phyloP scores from a whole-genome alignment of 2,888 invertebrate species.

The Heliothis peltigera region DNA sequence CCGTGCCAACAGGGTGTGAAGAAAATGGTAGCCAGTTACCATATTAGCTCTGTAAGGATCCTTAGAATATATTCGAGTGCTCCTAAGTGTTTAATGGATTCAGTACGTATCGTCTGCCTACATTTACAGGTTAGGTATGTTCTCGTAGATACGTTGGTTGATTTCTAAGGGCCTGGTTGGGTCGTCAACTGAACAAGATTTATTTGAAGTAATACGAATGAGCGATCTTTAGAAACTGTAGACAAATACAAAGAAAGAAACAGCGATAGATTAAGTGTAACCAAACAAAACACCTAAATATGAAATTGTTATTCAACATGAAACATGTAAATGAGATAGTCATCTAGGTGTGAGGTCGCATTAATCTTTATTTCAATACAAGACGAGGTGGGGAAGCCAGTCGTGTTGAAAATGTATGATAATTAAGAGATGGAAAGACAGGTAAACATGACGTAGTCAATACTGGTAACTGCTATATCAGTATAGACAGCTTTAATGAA shows the following conservation, averaged over 20 bases:
- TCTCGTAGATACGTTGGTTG: too few relatives aligned
- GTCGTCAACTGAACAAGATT: not conserved
- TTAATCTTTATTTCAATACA: slow-evolving; percentile 23
- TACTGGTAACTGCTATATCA: not conserved
- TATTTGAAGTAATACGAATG: not conserved
- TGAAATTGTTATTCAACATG: slow-evolving; percentile 15
- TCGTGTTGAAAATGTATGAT: slow-evolving; percentile 51
- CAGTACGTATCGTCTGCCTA: not conserved
- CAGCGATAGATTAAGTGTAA: not conserved
- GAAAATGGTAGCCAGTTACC: not conserved
- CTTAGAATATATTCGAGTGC: not conserved
- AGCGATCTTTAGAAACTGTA: not conserved
- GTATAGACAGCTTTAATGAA: not conserved
- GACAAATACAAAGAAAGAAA: not conserved
- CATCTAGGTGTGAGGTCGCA: slow-evolving; percentile 39
- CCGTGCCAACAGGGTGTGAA: too few relatives aligned
- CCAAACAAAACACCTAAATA: not conserved
- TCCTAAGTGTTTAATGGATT: not conserved
- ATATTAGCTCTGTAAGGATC: not conserved
- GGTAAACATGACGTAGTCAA: not conserved
- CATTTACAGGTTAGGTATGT: not conserved
- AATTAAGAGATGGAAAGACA: slow-evolving; percentile 8
- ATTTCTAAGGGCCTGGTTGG: too few relatives aligned
- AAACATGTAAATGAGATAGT: slow-evolving; percentile 20
- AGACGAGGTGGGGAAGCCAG: slow-evolving; percentile 10